A percentile compares a stretch with the other conserved stretches of the same genome.
Conservation (phyloP, 2,888 invertebrate genomes). For the Synergus japonicus region DNA sequence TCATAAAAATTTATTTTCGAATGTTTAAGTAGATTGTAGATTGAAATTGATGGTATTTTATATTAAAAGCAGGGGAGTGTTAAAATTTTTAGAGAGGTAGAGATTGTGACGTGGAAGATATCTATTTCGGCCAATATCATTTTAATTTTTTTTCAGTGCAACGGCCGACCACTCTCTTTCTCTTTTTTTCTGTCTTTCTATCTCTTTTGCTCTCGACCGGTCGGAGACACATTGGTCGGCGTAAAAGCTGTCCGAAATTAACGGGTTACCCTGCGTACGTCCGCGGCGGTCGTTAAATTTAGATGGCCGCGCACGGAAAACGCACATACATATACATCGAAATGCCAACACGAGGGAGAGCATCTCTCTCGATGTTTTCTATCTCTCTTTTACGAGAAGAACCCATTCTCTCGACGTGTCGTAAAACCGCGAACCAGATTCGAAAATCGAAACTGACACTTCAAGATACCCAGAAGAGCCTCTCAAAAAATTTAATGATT, state of each 20-base stretch:
- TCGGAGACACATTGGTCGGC: constrained; percentile 61
- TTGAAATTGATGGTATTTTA: not conserved
- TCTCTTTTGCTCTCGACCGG: constrained; percentile 50
- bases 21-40: too few species aligned
- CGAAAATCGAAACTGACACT: constrained; percentile 42
- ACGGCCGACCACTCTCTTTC: constrained; percentile 58
- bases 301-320: constrained; percentile 65
- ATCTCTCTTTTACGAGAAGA: constrained; percentile 19
- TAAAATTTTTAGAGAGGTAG: not conserved
- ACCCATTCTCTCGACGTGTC: constrained; percentile 40
- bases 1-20: too few species aligned
- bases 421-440: constrained; percentile 48
- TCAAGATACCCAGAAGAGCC: not conserved
- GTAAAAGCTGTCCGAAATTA: constrained; percentile 64
- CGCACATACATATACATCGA: constrained; percentile 54
- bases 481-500: constrained; percentile 1
- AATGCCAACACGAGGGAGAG: constrained; percentile 46
- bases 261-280: constrained; percentile 63
- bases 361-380: constrained; percentile 53
- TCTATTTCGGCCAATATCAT: constrained; percentile 15
- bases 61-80: not conserved
- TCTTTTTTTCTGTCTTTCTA: constrained; percentile 54
- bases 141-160: constrained; percentile 52
- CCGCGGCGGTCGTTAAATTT: constrained; percentile 67
- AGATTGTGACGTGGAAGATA: constrained; percentile 27